phyloP scores from a whole-genome alignment of 2,797 vertebrate species.

The Rhynchonycteris naso region DNA sequence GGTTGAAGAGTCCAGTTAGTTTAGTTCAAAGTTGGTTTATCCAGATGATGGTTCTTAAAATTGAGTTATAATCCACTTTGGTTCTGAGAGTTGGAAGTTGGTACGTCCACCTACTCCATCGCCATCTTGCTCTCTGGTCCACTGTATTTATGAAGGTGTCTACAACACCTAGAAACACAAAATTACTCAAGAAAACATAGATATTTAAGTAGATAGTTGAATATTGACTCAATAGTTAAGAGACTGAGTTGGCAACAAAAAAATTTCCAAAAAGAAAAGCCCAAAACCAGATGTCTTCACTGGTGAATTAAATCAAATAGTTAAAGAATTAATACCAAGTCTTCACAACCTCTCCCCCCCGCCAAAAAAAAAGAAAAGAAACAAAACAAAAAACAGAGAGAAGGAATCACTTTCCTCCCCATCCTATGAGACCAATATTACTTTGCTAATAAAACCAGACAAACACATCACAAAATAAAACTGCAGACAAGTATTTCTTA shows the following conservation, averaged over 20 bases:
- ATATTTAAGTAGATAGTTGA: not conserved
- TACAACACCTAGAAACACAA: not conserved
- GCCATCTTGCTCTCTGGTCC: too few species aligned
- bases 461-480: not conserved
- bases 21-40: too few species aligned
- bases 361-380: not conserved
- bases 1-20: too few species aligned
- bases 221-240: not conserved
- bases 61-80: too few species aligned
- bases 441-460: not conserved
- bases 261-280: not conserved
- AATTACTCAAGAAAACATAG: not conserved
- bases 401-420: not conserved
- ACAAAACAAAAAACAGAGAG: not conserved
- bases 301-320: conserved; percentile 12
- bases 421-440: not conserved
- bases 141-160: not conserved
- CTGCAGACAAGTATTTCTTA: not conserved
- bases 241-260: not conserved
- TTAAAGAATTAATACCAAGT: not conserved
- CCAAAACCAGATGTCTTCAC: not conserved
- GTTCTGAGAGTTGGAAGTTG: too few species aligned
- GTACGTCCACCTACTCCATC: too few species aligned
- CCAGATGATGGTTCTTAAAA: too few species aligned
- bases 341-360: not conserved